Evolutionary conservation across 2,888 invertebrate genomes (phyloP).

Genomic region (Apamea monoglypha): DNA sequence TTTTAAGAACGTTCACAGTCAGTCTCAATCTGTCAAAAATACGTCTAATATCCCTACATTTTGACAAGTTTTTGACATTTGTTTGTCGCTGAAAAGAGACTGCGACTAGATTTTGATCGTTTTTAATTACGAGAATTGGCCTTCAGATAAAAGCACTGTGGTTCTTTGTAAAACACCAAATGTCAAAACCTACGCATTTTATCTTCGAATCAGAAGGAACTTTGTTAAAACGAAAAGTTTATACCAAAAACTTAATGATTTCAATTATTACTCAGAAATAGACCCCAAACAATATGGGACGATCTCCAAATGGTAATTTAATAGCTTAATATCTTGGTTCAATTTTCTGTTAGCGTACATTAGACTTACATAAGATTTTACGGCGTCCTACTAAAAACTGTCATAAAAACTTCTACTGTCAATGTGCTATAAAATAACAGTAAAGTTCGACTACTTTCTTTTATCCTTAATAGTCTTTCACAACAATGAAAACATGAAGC

Average conservation of each 20-base stretch:
- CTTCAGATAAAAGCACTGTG: not conserved
- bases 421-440: constrained; percentile 79
- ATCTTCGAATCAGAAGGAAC: not conserved
- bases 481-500: constrained; percentile 71
- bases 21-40: too few species aligned
- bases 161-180: not conserved
- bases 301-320: constrained; percentile 43
- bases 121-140: too few species aligned
- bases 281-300: constrained; percentile 38
- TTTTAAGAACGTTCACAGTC: too few species aligned
- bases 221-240: not conserved
- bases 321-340: constrained; percentile 55
- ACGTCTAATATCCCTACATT: too few species aligned
- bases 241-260: not conserved
- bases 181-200: not conserved
- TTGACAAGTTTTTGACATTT: too few species aligned
- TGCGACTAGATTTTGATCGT: too few species aligned
- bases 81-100: too few species aligned
- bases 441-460: constrained; percentile 78
- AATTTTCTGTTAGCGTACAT: constrained; percentile 71
- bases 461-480: constrained; percentile 73
- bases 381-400: constrained; percentile 76
- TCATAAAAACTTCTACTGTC: constrained; percentile 80
- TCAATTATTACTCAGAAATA: constrained; percentile 7
- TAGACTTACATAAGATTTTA: constrained; percentile 76